These are phyloP conservation scores for Halocynthia aurantium DNA, from an alignment of 23 tunicate species.

Conservation along the genomic window DNA sequence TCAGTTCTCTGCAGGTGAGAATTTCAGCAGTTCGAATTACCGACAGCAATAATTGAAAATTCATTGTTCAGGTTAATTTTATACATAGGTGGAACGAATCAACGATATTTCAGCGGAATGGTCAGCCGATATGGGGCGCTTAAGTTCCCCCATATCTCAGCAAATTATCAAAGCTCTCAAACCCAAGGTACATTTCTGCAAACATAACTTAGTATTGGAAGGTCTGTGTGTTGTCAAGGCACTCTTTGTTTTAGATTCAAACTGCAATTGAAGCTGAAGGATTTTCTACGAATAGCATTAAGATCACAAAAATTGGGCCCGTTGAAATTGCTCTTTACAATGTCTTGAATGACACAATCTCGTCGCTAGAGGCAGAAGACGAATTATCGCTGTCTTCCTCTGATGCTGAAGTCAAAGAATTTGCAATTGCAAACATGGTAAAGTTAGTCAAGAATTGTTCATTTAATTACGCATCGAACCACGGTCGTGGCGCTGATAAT, in stretches of 20 bases:
- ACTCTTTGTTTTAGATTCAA: constrained; percentile 22
- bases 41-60: too few relatives aligned
- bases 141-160: constrained; percentile 6
- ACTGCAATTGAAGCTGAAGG: constrained; percentile 41
- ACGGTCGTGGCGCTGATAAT: neutral
- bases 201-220: neutral
- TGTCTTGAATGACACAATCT: constrained; percentile 26
- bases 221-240: neutral
- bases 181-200: constrained; percentile 11
- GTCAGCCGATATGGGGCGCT: constrained; percentile 1
- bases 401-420: neutral
- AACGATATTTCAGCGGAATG: constrained; percentile 15
- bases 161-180: constrained; percentile 9
- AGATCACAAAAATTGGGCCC: constrained; percentile 12
- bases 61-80: neutral
- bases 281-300: constrained; percentile 17
- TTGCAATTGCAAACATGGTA: constrained; percentile 16
- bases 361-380: constrained; percentile 22
- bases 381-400: constrained; percentile 9
- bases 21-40: too few relatives aligned
- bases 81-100: constrained; percentile 4
- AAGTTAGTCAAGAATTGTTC: neutral
- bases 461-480: neutral
- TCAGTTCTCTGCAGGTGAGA: too few relatives aligned
- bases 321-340: constrained; percentile 23